A percentile compares a stretch with the other conserved stretches of the same genome.
phyloP scores from a whole-genome alignment of 2,113 vertebrate species.

The Hucho hucho region DNA sequence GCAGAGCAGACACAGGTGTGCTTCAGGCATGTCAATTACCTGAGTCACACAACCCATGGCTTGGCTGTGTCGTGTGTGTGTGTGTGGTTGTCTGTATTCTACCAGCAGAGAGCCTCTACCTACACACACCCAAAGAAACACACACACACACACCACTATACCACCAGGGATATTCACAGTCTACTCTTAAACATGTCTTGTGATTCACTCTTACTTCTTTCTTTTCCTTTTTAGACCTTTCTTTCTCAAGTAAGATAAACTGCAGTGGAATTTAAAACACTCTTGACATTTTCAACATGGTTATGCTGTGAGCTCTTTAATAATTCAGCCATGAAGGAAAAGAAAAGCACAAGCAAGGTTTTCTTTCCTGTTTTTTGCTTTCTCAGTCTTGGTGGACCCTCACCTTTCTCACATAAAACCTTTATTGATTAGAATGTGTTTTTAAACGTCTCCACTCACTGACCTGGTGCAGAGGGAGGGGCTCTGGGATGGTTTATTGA shows the following conservation, averaged over 20 bases:
- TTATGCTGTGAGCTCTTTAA: too few relatives aligned
- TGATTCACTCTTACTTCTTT: constrained; percentile 9
- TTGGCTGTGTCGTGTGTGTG: too few relatives aligned
- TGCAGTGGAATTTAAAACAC: constrained; percentile 53
- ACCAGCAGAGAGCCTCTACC: background rate
- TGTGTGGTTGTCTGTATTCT: constrained; percentile 3
- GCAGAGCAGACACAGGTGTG: constrained; percentile 32
- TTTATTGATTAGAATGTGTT: too few relatives aligned
- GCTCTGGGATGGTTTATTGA: constrained; percentile 7
- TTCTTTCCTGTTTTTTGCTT: too few relatives aligned
- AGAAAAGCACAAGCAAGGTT: too few relatives aligned
- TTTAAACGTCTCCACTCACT: constrained; percentile 43
- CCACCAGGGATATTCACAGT: background rate
- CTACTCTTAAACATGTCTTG: background rate
- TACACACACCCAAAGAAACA: background rate
- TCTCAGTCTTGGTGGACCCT: too few relatives aligned
- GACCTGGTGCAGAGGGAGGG: constrained; percentile 17
- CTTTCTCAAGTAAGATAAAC: constrained; percentile 33
- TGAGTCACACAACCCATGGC: background rate
- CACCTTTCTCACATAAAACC: too few relatives aligned
- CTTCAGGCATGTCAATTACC: constrained; percentile 34
- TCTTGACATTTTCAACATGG: constrained; percentile 41
- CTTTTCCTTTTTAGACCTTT: constrained; percentile 16
- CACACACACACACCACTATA: background rate
- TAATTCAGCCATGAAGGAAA: too few relatives aligned